phyloP scores from a whole-genome alignment of 2,113 vertebrate species.

The Pomatostomus ruficeps region DNA sequence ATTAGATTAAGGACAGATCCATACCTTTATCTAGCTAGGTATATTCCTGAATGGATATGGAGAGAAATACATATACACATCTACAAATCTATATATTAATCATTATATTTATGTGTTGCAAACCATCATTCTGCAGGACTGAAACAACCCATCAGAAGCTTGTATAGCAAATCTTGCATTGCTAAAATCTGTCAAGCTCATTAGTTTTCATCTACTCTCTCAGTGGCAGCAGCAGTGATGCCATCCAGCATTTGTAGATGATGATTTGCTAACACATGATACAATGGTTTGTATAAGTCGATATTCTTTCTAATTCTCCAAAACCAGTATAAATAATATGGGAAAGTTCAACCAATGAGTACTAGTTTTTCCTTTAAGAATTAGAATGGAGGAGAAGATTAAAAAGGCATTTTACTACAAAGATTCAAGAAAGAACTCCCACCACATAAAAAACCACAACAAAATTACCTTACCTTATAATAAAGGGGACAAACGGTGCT shows the following conservation, averaged over 20 bases:
- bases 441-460: not conserved
- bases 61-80: not conserved
- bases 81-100: not conserved
- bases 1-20: not conserved
- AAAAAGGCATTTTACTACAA: not conserved
- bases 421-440: not conserved
- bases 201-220: not conserved
- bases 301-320: not conserved
- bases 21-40: not conserved
- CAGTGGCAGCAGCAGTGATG: not conserved
- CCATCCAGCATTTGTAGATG: not conserved
- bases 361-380: not conserved
- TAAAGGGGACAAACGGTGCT: slow-evolving; percentile 85
- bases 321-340: not conserved
- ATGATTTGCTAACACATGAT: not conserved
- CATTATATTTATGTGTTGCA: not conserved
- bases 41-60: not conserved
- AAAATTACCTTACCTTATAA: slow-evolving; percentile 81
- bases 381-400: not conserved
- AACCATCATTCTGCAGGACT: not conserved
- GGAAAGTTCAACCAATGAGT: not conserved
- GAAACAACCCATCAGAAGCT: not conserved
- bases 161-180: not conserved
- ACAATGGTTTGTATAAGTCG: not conserved
- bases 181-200: not conserved